Conservation (phyloP, 2,113 vertebrate genomes). For the Heliornis fulica region DNA sequence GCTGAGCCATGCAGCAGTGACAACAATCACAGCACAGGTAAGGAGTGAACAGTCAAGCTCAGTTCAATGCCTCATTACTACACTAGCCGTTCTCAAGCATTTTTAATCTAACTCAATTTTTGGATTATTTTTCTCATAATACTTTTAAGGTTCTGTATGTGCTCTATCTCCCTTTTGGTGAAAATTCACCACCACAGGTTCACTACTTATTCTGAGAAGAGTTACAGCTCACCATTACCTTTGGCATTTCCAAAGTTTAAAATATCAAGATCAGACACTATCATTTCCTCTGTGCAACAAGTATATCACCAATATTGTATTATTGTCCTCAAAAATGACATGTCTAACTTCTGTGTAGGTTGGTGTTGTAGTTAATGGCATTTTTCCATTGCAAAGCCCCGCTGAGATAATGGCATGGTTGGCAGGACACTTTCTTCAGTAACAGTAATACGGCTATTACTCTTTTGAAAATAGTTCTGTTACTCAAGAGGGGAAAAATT, state of each 20-base stretch:
- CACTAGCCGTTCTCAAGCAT: background rate
- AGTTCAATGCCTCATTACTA: background rate
- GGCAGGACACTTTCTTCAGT: background rate
- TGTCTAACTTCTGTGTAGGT: background rate
- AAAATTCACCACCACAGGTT: background rate
- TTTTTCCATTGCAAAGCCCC: background rate
- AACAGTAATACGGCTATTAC: background rate
- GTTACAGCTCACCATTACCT: background rate
- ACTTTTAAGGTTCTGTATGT: background rate
- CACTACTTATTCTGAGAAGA: background rate
- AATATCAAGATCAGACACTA: background rate
- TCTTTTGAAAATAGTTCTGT: background rate
- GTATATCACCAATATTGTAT: background rate
- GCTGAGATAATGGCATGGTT: constrained; percentile 3
- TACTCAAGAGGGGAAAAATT: background rate
- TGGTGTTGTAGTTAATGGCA: background rate
- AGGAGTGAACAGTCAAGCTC: background rate
- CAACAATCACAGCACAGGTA: background rate
- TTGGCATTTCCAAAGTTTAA: background rate
- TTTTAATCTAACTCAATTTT: background rate
- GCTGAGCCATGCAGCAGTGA: background rate
- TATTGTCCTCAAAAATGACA: background rate
- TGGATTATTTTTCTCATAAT: background rate
- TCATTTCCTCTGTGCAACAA: background rate
- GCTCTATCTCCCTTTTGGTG: background rate